These are phyloP conservation scores for Strix uralensis DNA, from an alignment of 2,113 vertebrate genomes.

Conservation along the genomic window DNA sequence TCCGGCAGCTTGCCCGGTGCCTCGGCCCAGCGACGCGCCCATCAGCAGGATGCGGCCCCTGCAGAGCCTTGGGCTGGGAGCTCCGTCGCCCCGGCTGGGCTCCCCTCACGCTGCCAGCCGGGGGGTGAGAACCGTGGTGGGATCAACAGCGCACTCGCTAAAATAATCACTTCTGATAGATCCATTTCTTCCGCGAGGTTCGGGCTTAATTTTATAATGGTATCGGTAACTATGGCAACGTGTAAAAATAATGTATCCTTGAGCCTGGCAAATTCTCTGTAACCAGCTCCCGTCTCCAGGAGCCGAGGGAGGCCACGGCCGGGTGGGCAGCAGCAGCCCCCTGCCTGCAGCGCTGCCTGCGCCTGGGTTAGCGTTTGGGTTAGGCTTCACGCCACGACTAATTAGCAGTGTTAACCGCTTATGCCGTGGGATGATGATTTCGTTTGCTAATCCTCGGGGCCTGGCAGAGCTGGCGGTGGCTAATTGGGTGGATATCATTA, in stretches of 20 bases:
- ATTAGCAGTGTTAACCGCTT: conserved; percentile 50
- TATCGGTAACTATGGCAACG: conserved; percentile 78
- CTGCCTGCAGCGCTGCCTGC: neutral
- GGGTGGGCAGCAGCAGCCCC: neutral
- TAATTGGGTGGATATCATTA: conserved; percentile 55
- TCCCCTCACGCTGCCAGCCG: neutral
- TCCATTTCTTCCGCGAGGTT: conserved; percentile 71
- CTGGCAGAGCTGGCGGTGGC: neutral
- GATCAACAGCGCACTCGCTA: conserved; percentile 46
- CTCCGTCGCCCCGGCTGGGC: neutral
- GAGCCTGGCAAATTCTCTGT: conserved; percentile 59
- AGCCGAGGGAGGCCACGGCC: neutral
- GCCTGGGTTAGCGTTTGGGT: neutral
- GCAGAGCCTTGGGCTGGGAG: neutral
- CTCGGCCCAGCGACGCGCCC: neutral
- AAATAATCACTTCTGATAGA: conserved; percentile 73
- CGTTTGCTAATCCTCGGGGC: conserved; percentile 43
- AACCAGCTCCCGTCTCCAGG: conserved; percentile 1
- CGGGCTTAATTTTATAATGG: conserved; percentile 76
- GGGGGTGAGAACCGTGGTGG: neutral
- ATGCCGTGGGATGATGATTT: conserved; percentile 12
- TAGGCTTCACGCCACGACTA: neutral
- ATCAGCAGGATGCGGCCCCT: neutral
- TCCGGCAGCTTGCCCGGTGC: neutral
- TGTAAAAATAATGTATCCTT: conserved; percentile 70